phyloP scores from a whole-genome alignment of 2,113 vertebrate genomes.

The Burhinus bistriatus region DNA sequence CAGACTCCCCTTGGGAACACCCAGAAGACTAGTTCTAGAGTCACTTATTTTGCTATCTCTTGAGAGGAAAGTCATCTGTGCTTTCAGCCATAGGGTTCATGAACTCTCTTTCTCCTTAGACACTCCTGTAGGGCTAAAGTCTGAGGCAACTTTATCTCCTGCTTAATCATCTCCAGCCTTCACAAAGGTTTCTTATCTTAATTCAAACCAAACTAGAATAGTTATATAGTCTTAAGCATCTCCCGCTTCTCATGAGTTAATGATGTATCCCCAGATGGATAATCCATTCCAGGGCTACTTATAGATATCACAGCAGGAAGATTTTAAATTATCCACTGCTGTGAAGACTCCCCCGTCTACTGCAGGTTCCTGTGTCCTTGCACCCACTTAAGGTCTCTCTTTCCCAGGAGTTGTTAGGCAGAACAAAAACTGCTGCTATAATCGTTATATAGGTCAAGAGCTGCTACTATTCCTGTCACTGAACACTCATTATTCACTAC shows the following conservation, averaged over 20 bases:
- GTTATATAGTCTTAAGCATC: not conserved
- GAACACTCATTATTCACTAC: not conserved
- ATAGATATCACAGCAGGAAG: not conserved
- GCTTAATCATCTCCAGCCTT: not conserved
- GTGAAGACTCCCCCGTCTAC: not conserved
- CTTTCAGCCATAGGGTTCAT: not conserved
- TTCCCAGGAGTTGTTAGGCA: not conserved
- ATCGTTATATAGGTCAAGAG: not conserved
- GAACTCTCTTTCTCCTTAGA: not conserved
- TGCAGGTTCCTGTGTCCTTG: not conserved
- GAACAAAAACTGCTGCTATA: not conserved
- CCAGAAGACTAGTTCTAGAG: not conserved
- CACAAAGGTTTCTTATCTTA: not conserved
- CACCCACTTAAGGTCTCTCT: not conserved
- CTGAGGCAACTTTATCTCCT: not conserved
- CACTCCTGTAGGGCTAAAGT: not conserved
- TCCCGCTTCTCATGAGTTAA: not conserved
- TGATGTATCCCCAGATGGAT: not conserved
- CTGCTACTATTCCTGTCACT: not conserved
- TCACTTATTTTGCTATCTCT: not conserved
- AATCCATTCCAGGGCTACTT: not conserved
- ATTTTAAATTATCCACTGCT: conserved; percentile 1
- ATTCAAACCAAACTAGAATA: not conserved
- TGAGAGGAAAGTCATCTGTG: not conserved
- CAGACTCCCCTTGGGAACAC: not conserved